Conservation (phyloP, 2,797 vertebrate species). For the Picus viridis region DNA sequence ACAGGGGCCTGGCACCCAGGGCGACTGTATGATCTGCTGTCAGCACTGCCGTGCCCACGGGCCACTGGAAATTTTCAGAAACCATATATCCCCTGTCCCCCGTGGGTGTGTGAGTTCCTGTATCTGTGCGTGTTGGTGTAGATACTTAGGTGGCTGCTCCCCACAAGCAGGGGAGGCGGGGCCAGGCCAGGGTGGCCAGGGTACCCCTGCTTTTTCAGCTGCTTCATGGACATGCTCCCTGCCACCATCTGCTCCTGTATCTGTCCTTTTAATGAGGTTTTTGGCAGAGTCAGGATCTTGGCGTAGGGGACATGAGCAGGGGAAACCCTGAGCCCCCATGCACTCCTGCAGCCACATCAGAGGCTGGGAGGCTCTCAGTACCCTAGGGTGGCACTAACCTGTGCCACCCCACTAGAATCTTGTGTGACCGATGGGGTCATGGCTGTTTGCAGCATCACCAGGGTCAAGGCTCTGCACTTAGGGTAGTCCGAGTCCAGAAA, state of each 20-base stretch:
- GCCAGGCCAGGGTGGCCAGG: rapidly evolving
- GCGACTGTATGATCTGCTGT: slow-evolving; percentile 56
- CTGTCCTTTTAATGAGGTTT: neutral
- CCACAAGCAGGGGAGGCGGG: rapidly evolving
- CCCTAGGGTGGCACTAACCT: neutral
- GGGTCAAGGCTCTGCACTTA: neutral
- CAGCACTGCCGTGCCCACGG: neutral
- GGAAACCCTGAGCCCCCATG: neutral
- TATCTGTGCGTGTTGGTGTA: slow-evolving; percentile 48
- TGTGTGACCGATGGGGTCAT: rapidly evolving
- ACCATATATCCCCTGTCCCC: slow-evolving; percentile 66
- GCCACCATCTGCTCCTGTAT: neutral
- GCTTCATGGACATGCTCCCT: neutral
- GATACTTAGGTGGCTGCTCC: slow-evolving; percentile 43
- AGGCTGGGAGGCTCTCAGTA: neutral
- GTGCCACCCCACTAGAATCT: neutral
- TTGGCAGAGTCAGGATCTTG: neutral
- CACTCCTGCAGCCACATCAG: neutral
- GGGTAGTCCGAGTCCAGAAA: neutral
- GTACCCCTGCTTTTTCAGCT: neutral
- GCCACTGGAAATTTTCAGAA: slow-evolving; percentile 70
- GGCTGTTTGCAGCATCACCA: neutral
- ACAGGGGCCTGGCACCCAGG: neutral
- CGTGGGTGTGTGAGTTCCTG: slow-evolving; percentile 59
- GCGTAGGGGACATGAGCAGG: rapidly evolving